These are phyloP conservation scores for Thymelicus sylvestris DNA, from an alignment of 2,888 invertebrate genomes.

Conservation along the genomic window DNA sequence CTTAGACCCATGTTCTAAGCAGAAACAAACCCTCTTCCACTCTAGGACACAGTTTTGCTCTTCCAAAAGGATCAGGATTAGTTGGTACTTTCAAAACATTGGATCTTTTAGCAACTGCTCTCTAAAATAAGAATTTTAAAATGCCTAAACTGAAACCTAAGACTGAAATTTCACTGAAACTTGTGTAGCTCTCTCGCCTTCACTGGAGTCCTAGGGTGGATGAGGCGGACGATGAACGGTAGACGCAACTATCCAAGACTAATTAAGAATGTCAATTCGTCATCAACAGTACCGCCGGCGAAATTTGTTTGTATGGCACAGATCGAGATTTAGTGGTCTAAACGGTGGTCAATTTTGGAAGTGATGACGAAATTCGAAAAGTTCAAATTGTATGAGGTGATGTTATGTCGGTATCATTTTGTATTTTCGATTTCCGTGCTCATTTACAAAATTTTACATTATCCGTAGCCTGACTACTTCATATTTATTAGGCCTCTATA, in stretches of 20 bases:
- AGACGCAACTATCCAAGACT: constrained; percentile 24
- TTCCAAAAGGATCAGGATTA: neutral
- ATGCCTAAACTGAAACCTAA: neutral
- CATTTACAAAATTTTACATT: neutral
- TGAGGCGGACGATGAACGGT: neutral
- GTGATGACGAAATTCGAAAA: neutral
- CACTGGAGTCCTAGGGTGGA: neutral
- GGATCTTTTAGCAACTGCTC: neutral
- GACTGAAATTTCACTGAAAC: neutral
- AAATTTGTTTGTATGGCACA: constrained; percentile 66
- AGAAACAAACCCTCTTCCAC: neutral
- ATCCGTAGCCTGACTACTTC: constrained; percentile 26
- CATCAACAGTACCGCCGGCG: constrained; percentile 63
- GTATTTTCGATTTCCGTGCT: neutral
- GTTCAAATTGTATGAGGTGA: neutral
- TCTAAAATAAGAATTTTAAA: neutral
- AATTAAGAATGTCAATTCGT: constrained; percentile 57
- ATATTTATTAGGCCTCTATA: constrained; percentile 35
- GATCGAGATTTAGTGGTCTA: constrained; percentile 62
- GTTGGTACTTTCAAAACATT: neutral
- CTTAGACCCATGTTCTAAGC: constrained; percentile 76
- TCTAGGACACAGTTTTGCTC: neutral
- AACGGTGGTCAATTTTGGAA: neutral
- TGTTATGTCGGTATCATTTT: no score
- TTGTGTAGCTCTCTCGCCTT: neutral